Evolutionary conservation across 2,113 vertebrate species (phyloP).

Genomic region (Desmodus rotundus): DNA sequence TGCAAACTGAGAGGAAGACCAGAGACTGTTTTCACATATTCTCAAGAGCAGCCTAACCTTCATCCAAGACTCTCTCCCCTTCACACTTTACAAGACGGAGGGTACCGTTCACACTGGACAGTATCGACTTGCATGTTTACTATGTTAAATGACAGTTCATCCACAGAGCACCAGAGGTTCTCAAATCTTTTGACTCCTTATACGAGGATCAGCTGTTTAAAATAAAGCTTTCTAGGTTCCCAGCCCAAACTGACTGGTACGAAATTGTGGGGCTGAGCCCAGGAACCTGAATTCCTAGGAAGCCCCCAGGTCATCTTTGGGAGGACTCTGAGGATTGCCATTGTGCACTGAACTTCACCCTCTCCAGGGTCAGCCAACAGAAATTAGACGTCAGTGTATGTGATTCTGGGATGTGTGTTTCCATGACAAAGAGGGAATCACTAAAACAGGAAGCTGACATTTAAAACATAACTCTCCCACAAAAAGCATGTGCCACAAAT

Average conservation of each 20-base stretch:
- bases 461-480: slow-evolving; percentile 45
- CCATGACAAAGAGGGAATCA: slow-evolving; percentile 50
- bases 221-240: neutral
- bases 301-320: neutral
- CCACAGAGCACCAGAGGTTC: neutral
- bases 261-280: neutral
- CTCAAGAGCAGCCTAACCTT: neutral
- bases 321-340: neutral
- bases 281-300: neutral
- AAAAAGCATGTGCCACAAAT: neutral
- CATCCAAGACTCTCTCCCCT: neutral
- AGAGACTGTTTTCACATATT: neutral
- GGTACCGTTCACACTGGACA: rapidly evolving
- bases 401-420: neutral
- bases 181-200: neutral
- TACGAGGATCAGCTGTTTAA: neutral
- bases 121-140: neutral
- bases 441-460: slow-evolving; percentile 64
- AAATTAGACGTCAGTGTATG: neutral
- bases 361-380: neutral
- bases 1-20: neutral
- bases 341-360: rapidly evolving
- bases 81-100: rapidly evolving
- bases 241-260: neutral
- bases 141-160: neutral